Evolutionary conservation across 2,797 vertebrate species (phyloP), one percentile per base, ranked within the genome.

Genomic region (Linurgus olivaceus): DNA sequence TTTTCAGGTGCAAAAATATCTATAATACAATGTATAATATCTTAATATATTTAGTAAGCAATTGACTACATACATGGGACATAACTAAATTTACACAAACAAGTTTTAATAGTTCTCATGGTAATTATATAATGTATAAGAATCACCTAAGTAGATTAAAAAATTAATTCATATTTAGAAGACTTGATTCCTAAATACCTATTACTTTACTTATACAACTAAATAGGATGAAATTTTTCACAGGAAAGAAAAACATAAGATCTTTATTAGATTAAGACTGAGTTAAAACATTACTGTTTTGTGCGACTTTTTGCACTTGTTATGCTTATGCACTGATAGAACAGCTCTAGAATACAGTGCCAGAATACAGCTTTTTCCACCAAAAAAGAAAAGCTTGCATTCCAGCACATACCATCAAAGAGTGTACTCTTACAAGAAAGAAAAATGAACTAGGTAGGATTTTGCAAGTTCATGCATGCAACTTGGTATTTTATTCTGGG

Each of bases 401-500:
- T 44, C 37, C 78, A 35, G n/a, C 1, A 14, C 33, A 44, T 37
- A 59, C 29, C 47, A 91, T 51, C 20, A 72, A 82, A 61, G 31
- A 45, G 3, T 6, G 6, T 1, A 0, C 55, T 76, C 59, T 61
- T 72, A 57, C 40, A 72, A 73, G 52, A 68, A 83, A 33, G 7
- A 94, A 78, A 82, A 71, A 59, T 26, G 3, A 93, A 77, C 58
- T 48, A 37, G 19, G 47, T 42, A 31, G 57, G 51, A 71, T 94
- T 94, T 72, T 96, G 77, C 48, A 88, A 50, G 47, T 79, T 81
- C 42, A 29, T 4, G 8, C 59, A 44, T 5, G 2, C 21, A 62
- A 40, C 50, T 86, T 28, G 4, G 40, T 62, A 75, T 91, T 96
- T 96, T 93, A 93, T 63, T 72, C 76, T 71, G 82, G 44, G 83